Conservation (phyloP, 2,113 vertebrate species). For the Sphyrna mokarran region DNA sequence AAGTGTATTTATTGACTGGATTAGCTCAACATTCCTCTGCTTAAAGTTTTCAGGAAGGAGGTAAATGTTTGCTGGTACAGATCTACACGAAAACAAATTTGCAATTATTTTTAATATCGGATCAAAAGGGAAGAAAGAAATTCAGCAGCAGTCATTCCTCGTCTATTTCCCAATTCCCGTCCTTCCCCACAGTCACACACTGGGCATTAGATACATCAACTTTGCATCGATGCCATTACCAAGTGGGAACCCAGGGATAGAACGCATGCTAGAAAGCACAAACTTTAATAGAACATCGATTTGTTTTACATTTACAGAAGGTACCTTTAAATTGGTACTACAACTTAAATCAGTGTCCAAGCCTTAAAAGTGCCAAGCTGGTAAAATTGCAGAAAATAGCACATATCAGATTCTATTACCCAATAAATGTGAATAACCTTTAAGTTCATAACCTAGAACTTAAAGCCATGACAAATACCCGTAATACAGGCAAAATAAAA, state of each 20-base stretch:
- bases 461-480: neutral
- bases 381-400: neutral
- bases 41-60: slow-evolving; percentile 84
- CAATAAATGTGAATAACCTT: neutral
- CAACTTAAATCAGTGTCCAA: neutral
- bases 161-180: neutral
- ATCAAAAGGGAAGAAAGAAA: slow-evolving; percentile 22
- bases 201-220: neutral
- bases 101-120: neutral
- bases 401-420: neutral
- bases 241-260: neutral
- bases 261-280: neutral
- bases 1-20: slow-evolving; percentile 81
- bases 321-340: neutral
- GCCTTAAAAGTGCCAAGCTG: neutral
- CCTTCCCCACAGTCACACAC: neutral
- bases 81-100: slow-evolving; percentile 47
- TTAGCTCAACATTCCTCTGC: slow-evolving; percentile 84
- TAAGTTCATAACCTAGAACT: no score
- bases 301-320: neutral
- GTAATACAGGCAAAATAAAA: neutral
- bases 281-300: neutral
- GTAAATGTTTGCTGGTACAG: slow-evolving; percentile 59
- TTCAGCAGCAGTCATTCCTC: neutral
- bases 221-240: neutral